A percentile compares a stretch with the other conserved stretches of the same genome.
phyloP scores from a whole-genome alignment of 2,888 invertebrate species.

The Congeria kusceri region DNA sequence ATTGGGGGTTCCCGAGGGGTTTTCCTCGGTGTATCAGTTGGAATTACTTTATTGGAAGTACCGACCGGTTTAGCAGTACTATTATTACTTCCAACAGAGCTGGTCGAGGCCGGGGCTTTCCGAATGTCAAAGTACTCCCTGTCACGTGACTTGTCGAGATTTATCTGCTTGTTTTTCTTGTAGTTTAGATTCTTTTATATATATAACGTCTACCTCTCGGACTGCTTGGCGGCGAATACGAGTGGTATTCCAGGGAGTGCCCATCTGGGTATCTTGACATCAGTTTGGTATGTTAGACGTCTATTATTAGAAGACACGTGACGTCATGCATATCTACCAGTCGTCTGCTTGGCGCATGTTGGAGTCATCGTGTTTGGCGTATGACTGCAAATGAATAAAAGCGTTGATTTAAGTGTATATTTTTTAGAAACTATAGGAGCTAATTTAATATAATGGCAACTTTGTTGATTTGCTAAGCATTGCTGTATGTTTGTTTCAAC shows the following conservation, averaged over 20 bases:
- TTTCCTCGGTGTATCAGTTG: conserved; percentile 54
- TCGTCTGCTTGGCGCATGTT: too few relatives aligned
- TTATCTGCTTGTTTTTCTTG: conserved; percentile 26
- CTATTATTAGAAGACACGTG: too few relatives aligned
- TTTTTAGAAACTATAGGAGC: too few relatives aligned
- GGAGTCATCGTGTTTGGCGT: too few relatives aligned
- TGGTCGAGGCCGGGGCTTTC: conserved; percentile 40
- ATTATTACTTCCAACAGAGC: conserved; percentile 31
- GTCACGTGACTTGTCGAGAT: conserved; percentile 26
- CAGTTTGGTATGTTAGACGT: conserved; percentile 20
- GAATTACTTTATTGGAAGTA: conserved; percentile 54
- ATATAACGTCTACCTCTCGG: conserved; percentile 59
- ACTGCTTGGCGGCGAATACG: conserved; percentile 40
- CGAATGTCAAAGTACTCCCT: conserved; percentile 37
- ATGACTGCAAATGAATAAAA: too few relatives aligned
- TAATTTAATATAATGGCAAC: too few relatives aligned
- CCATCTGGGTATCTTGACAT: conserved; percentile 57
- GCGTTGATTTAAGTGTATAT: too few relatives aligned
- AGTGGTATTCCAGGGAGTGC: conserved; percentile 14
- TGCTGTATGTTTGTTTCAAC: too few relatives aligned
- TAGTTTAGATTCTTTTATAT: conserved; percentile 53
- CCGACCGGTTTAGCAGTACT: conserved; percentile 48
- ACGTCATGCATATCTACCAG: too few relatives aligned
- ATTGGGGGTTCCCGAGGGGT: conserved; percentile 41
- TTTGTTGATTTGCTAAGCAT: too few relatives aligned